Base-by-base conservation (phyloP, 2,888 invertebrate species). In the Plebejus anna region DNA sequence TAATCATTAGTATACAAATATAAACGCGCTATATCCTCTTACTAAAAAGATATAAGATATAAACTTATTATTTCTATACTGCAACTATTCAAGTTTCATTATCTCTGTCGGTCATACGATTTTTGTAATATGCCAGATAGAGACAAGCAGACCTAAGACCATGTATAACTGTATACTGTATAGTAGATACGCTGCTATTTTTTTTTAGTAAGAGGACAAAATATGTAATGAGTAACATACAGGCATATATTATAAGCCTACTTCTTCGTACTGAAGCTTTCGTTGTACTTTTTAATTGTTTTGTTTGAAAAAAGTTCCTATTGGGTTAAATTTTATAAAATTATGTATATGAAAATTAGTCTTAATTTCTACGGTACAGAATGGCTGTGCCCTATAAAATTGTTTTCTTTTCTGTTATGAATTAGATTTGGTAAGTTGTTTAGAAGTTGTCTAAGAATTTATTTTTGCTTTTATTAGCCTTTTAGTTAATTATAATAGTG, bases 281-380 rank as follows among this genome's bases (percentile, higher is more conserved):
- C 47, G 70, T 76, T 70, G 5, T 76, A 51, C 75, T 76, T 70
- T 76, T 76, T 76, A 11, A 76, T 57, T 76, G 71, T 76, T 47
- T 71, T 71, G 57, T 76, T 71, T 59, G 57, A 57, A 71, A 2
- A 47, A 71, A 71, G 76, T 76, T 76, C 76, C 76, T 76, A 71
- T 71, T 57, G 76, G 51, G 47, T 73, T 73, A 73, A 55, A 55
- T 32, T 32, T 51, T 73, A 55, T 73, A 51, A 73, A 73, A 73
- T 32, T 51, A 22, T 22, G 22, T 22, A 32, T 73, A 73, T 73
- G 13, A 73, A 73, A 73, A 55, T 47, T 73, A 73, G 73, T 32
- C 51, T 73, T 55, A 73, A 55, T 32, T n/a, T 28, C 32, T 66
- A 32, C 32, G 51, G 51, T 47, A 13, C 28, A 32, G 32, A 16